phyloP scores from a whole-genome alignment of 2,888 invertebrate species.

The Agrochola lychnidis region DNA sequence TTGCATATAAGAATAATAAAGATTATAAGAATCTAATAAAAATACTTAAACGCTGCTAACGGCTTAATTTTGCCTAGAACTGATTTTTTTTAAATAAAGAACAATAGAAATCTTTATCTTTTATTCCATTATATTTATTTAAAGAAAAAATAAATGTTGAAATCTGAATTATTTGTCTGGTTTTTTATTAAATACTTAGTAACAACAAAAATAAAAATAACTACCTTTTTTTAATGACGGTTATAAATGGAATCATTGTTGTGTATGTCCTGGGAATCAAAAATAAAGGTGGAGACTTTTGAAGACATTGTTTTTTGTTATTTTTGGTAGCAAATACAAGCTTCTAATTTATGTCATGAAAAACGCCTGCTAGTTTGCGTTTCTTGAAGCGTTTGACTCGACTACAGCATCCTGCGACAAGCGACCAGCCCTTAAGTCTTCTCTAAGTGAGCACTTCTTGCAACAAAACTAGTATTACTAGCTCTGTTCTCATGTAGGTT shows the following conservation, averaged over 20 bases:
- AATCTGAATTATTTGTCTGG: constrained; percentile 15
- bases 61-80: neutral
- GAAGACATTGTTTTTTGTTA: neutral
- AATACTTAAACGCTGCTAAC: neutral
- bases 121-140: neutral
- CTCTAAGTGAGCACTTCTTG: neutral
- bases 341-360: neutral
- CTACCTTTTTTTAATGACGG: no score
- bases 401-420: neutral
- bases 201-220: no score
- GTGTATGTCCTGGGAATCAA: no score
- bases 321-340: neutral
- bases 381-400: neutral
- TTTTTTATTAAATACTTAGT: neutral
- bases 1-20: neutral
- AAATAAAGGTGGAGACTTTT: neutral
- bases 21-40: neutral
- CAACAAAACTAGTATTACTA: neutral
- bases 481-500: no score
- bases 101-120: neutral
- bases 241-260: neutral
- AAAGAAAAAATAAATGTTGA: constrained; percentile 9
- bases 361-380: neutral
- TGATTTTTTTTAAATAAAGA: neutral
- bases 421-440: neutral